A percentile compares a stretch with the other conserved stretches of the same genome.
Conservation (phyloP, 2,113 vertebrate species). For the Actinemys pallida region DNA sequence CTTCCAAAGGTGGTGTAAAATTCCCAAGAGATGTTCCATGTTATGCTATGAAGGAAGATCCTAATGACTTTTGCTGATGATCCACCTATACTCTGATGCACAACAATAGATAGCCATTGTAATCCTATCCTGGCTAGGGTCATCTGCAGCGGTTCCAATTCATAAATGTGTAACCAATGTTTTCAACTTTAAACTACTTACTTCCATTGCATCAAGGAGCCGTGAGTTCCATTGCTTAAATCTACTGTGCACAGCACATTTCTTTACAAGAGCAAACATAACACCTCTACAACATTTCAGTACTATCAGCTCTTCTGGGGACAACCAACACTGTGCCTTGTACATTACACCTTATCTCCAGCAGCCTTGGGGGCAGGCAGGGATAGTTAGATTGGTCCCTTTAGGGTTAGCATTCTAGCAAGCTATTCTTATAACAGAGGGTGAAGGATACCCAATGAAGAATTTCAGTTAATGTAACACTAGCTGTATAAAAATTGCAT, state of each 20-base stretch:
- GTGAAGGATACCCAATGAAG: neutral
- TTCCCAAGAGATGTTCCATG: no score
- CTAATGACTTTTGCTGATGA: no score
- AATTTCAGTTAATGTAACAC: neutral
- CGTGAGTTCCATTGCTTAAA: neutral
- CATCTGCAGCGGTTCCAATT: no score
- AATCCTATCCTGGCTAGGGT: no score
- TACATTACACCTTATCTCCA: neutral
- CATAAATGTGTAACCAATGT: no score
- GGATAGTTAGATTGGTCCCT: neutral
- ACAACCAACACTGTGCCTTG: neutral
- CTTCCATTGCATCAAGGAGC: no score
- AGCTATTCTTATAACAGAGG: neutral
- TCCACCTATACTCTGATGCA: no score
- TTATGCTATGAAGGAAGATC: no score
- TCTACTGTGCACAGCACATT: neutral
- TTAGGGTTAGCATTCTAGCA: neutral
- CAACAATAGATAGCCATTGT: no score
- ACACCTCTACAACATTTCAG: neutral
- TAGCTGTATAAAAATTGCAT: neutral
- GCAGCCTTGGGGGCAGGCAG: neutral
- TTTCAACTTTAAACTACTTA: no score
- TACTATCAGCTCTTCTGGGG: neutral
- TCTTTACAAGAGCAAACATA: neutral
- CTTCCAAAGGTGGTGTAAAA: no score